These are phyloP conservation scores for Tryphoninae sp. DNA, from an alignment of 2,888 invertebrate species.

Conservation along the genomic window DNA sequence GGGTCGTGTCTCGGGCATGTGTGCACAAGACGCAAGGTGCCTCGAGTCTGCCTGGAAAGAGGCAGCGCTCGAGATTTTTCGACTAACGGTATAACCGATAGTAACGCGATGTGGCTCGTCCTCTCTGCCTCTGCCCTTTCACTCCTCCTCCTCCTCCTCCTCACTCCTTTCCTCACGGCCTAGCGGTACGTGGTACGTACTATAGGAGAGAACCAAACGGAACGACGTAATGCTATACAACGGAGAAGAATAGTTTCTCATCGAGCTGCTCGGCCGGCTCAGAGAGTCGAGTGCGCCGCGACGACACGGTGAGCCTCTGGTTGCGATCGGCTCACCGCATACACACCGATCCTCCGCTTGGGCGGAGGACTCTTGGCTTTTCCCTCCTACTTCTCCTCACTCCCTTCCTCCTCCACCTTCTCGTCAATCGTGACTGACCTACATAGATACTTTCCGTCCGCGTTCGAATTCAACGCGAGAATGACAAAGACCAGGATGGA, in stretches of 20 bases:
- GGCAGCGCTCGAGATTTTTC: conserved; percentile 43
- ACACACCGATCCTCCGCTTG: conserved; percentile 17
- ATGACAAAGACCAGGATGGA: conserved; percentile 22
- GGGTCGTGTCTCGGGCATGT: background rate
- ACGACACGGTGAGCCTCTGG: conserved; percentile 22
- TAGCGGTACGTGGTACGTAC: conserved; percentile 55
- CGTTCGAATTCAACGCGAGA: conserved; percentile 52
- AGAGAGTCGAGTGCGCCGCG: background rate
- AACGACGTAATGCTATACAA: conserved; percentile 37
- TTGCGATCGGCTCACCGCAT: conserved; percentile 31
- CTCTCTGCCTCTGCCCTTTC: conserved; percentile 40
- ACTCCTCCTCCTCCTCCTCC: background rate
- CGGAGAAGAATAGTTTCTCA: conserved; percentile 32
- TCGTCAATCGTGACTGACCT: conserved; percentile 63
- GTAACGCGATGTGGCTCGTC: conserved; percentile 58
- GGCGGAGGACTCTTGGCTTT: conserved; percentile 57
- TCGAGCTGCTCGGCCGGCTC: conserved; percentile 4
- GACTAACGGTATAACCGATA: conserved; percentile 65
- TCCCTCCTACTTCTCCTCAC: conserved; percentile 37
- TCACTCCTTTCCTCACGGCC: conserved; percentile 41
- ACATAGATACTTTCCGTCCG: conserved; percentile 64
- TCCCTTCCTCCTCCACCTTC: conserved; percentile 24
- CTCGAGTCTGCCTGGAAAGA: conserved; percentile 6
- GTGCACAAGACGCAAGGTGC: background rate
- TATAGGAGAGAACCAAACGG: conserved; percentile 7